Evolutionary conservation across 92 coral and sea anemone species (phyloP), one percentile per base, ranked within the genome.

Genomic region (Virgularia gustaviana): DNA sequence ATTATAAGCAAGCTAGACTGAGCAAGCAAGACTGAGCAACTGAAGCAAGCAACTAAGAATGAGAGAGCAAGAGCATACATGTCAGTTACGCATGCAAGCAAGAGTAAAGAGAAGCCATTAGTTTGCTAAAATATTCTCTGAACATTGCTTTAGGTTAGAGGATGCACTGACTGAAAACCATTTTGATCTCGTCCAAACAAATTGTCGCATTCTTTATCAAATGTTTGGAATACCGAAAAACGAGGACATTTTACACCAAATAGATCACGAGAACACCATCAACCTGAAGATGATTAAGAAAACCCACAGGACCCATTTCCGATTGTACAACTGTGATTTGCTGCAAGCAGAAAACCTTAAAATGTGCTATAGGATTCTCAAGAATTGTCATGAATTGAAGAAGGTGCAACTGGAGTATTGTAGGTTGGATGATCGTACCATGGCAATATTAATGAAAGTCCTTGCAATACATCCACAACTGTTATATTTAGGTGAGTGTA

Each of bases 381-480:
- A 35, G 19, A 19, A 13, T 41, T 64, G 71, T 64, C 11, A 39
- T 39, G 54, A 64, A 7, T 64, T 64, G 18, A 64, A 64, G 54
- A 64, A 64, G 42, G 71, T 64, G 15, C 52, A 64, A 24, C 49
- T 64, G 29, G 52, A 22, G n/a, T 64, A 64, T 35, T 64, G 71
- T 39, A 30, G 42, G 19, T 37, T 64, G 22, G 71, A 64, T 44
- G 71, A 64, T 16, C 22, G 71, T 9, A 64, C 71, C 8, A 38
- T 64, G 71, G 71, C 30, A 19, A 64, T 64, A 24, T 64, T 64
- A 19, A 32, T 64, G 1, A 64, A 64, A 64, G 71, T 12, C 42
- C 15, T 64, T 15, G 71, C 71, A 24, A 64, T 22, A 28, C 54
- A 37, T 2, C 71, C 71, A 2, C 34, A 64, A 4, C 42, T 64